Percentiles rank a stretch among this genome's conserved stretches.
Evolutionary conservation across 2,888 invertebrate species (phyloP).

Genomic region (Ochropacha duplaris): DNA sequence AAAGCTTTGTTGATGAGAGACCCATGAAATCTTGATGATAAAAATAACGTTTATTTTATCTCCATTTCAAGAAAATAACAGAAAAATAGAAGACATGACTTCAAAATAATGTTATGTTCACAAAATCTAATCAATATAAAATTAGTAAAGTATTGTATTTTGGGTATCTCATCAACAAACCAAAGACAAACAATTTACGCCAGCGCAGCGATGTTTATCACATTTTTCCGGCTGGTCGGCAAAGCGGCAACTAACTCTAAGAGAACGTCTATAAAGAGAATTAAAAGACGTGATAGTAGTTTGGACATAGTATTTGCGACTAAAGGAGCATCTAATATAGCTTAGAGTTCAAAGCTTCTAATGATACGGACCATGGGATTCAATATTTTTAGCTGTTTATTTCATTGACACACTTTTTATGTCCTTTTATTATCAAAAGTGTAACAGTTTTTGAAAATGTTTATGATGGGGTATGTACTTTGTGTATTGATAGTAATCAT

Average conservation of each 20-base stretch:
- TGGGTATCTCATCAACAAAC: slow-evolving; percentile 34
- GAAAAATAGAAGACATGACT: no score
- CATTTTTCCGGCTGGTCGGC: slow-evolving; percentile 64
- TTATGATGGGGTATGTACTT: neutral
- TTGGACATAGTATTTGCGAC: slow-evolving; percentile 29
- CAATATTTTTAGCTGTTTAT: neutral
- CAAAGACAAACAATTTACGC: slow-evolving; percentile 48
- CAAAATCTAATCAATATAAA: neutral
- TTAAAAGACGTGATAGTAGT: slow-evolving; percentile 33
- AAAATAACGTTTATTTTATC: neutral
- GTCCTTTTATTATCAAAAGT: neutral
- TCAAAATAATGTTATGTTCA: neutral
- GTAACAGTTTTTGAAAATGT: neutral
- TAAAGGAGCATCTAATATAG: slow-evolving; percentile 18
- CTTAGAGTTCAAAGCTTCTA: slow-evolving; percentile 8
- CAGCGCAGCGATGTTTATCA: slow-evolving; percentile 52
- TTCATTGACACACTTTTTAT: neutral
- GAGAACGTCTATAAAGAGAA: slow-evolving; percentile 46
- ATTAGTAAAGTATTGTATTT: neutral
- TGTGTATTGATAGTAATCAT: neutral
- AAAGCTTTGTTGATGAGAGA: slow-evolving; percentile 54
- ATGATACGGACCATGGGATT: neutral
- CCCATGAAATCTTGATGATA: slow-evolving; percentile 12
- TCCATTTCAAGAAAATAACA: no score
- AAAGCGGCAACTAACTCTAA: slow-evolving; percentile 63